Base-by-base conservation (phyloP, 2,797 vertebrate species). In the Halcyon badia region DNA sequence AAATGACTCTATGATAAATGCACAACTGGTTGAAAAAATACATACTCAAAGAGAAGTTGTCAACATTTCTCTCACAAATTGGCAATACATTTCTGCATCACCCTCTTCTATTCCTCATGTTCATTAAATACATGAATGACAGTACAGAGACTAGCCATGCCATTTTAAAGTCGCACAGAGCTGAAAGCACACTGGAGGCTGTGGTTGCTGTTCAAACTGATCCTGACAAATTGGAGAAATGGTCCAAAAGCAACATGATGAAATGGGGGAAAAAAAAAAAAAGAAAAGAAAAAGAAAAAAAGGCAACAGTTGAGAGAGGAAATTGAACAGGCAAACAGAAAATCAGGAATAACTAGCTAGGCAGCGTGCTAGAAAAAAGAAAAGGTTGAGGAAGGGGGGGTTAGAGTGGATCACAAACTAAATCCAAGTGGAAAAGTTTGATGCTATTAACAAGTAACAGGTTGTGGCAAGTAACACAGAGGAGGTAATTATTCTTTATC, bases 361-460 rank as follows among this genome's bases (percentile, higher is more conserved):
- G 44, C 30, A 91, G 54, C 12, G 37, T 37, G 48, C 4, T 89
- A 87, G 46, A 51, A 78, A 56, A 78, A 89, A 33, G 2, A 57
- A 46, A 82, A 68, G 3, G 18, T n/a, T 48, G 57, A 75, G 37
- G 44, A 31, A 81, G 19, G 22, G 26, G 88, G 17, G 46, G 21
- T 64, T 69, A 51, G n/a, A 86, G 26, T n/a, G n/a, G 52, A 60
- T 78, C 33, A 52, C 76, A 93, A 68, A 91, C 83, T 76, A 91
- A 93, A 69, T 48, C 72, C 83, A 86, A 65, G 77, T 92, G 77
- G 77, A 93, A 96, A 93, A 93, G 90, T 82, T 7, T 64, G 37
- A 90, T 90, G 46, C 8, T 73, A 48, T 82, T 94, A 91, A 76
- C 42, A 83, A 92, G 66, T 41, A 91, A 58, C 70, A 91, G 46